Percentiles rank a stretch among this genome's conserved stretches.
phyloP scores from a whole-genome alignment of 2,113 vertebrate genomes.

The Oryzias curvinotus region DNA sequence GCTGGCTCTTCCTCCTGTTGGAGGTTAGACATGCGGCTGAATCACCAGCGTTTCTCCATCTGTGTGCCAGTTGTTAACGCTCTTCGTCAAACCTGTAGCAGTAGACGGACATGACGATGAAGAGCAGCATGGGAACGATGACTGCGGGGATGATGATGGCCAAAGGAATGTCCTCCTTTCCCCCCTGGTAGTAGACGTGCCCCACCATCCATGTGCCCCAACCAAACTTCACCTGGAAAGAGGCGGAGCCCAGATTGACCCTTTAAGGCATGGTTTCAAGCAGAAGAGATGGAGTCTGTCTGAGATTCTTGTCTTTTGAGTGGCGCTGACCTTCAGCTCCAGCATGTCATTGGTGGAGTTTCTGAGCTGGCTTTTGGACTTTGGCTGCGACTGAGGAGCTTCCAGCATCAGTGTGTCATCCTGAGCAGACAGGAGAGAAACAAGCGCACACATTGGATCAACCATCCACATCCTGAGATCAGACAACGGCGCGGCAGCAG shows the following conservation, averaged over 20 bases:
- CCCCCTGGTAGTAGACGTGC: conserved; percentile 80
- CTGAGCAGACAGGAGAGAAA: conserved; percentile 24
- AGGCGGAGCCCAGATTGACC: neutral
- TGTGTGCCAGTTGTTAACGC: neutral
- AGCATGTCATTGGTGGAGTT: conserved; percentile 85
- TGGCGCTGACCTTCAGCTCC: conserved; percentile 81
- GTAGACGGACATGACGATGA: conserved; percentile 86
- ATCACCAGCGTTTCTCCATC: neutral
- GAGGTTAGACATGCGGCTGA: neutral
- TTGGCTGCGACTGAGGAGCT: conserved; percentile 84
- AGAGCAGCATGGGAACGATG: conserved; percentile 87
- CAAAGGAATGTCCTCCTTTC: conserved; percentile 81
- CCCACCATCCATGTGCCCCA: conserved; percentile 86
- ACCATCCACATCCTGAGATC: neutral
- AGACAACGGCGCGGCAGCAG: neutral
- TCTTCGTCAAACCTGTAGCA: conserved; percentile 85
- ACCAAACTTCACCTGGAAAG: conserved; percentile 88
- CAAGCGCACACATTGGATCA: neutral
- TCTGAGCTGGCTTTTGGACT: conserved; percentile 80
- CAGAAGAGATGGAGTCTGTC: too few species aligned
- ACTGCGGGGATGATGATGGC: conserved; percentile 90
- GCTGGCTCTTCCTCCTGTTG: conserved; percentile 91
- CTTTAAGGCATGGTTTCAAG: neutral
- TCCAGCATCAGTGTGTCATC: conserved; percentile 89
- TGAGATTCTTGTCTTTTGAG: too few species aligned